Evolutionary conservation across 2,888 invertebrate species (phyloP).

Genomic region (Coleophora deauratella): DNA sequence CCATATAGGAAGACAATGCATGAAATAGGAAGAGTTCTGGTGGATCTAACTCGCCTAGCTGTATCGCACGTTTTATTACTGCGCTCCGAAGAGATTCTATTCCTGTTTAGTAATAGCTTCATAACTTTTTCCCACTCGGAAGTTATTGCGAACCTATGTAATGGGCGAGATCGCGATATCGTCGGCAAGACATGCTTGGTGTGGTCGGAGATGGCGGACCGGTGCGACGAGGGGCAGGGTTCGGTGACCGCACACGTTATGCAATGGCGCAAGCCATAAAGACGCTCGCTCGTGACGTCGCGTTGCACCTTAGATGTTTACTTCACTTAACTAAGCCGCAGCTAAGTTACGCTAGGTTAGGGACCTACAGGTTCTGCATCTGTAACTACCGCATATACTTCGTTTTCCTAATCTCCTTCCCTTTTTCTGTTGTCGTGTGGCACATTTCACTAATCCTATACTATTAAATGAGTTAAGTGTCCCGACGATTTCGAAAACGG

Average conservation of each 20-base stretch:
- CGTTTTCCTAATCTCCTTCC: too few species aligned
- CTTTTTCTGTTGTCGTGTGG: too few species aligned
- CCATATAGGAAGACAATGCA: too few species aligned
- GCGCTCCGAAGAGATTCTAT: background rate
- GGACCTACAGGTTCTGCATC: too few species aligned
- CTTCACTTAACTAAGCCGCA: conserved; percentile 2
- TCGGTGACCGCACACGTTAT: conserved; percentile 35
- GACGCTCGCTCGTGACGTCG: conserved; percentile 21
- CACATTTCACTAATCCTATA: too few species aligned
- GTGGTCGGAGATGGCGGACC: conserved; percentile 17
- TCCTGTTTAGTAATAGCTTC: conserved; percentile 9
- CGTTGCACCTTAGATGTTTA: conserved; percentile 18
- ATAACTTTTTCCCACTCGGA: conserved; percentile 21
- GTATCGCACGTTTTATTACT: too few species aligned
- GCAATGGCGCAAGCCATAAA: conserved; percentile 30
- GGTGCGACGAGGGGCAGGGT: conserved; percentile 19
- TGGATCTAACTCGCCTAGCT: too few species aligned
- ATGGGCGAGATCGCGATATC: conserved; percentile 9
- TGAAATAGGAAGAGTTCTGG: too few species aligned
- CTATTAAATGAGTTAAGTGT: too few species aligned
- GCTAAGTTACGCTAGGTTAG: conserved; percentile 11
- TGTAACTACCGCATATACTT: too few species aligned
- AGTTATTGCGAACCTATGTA: conserved; percentile 22
- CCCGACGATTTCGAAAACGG: too few species aligned
- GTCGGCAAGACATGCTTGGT: conserved; percentile 15